Base-by-base conservation (phyloP, 2,888 invertebrate genomes). In the Agapostemon virescens region DNA sequence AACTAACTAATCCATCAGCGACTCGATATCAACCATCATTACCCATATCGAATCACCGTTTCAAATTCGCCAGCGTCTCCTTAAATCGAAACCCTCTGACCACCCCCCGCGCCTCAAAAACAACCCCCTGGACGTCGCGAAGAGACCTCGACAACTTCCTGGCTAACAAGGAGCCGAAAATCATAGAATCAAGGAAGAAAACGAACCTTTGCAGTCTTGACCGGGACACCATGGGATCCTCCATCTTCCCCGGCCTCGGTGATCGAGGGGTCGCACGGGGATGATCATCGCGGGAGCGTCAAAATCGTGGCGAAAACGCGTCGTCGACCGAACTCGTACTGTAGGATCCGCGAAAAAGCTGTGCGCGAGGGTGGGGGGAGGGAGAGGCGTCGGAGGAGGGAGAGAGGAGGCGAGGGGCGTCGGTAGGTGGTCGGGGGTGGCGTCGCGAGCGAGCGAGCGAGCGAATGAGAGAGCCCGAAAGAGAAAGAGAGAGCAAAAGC, bases 241-340 rank as follows among this genome's bases (percentile, higher is more conserved):
- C 55, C 40, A 26, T 40, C 40, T 70, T 26, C 30, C n/a, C 58
- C 26, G 40, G 40, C 5, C 5, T 5, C 17, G 33, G 45, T 15
- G 23, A 17, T n/a, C n/a, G 15, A 5, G 15, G 23, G 6, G 42
- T 9, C 30, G 33, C 63, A 33, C 36, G 45, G n/a, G 36, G 33
- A 20, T 2, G 61, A 17, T 23, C 11, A 2, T 23, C 36, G 69
- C 69, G 69, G 15, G 69, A 69, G 40, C 30, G 55, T 42, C 36
- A 33, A 61, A 61, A 61, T 61, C 71, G 70, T 33, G 58, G 70
- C 58, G 45, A 61, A 42, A 42, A 71, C 71, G 61, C 15, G 33
- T 33, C 42, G 70, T 38, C 55, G 55, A 40, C 69, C 61, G 45
- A 58, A 42, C 71, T 71, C 45, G 71, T 33, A 71, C 71, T 45